Evolutionary conservation across 2,113 vertebrate species (phyloP).

Genomic region (Corvus moneduloides): DNA sequence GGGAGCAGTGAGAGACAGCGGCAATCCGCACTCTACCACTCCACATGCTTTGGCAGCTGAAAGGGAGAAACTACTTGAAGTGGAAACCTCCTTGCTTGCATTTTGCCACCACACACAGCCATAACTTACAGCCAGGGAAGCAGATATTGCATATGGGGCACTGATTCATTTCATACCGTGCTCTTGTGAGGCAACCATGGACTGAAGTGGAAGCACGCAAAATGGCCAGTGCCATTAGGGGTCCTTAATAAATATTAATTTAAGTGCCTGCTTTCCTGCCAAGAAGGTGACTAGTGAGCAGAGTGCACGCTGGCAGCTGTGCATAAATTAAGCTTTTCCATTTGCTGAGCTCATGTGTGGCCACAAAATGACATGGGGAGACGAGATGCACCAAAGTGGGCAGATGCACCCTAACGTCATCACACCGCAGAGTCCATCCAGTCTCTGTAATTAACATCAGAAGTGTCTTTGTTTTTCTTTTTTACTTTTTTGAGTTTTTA

Average conservation of each 20-base stretch:
- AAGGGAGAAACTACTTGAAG: neutral
- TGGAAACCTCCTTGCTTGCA: neutral
- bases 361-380: neutral
- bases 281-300: neutral
- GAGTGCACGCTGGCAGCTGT: neutral
- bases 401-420: neutral
- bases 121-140: neutral
- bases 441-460: neutral
- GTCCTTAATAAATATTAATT: conserved; percentile 40
- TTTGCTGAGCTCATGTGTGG: neutral
- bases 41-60: neutral
- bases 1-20: neutral
- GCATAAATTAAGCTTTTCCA: neutral
- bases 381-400: neutral
- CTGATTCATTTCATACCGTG: neutral
- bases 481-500: neutral
- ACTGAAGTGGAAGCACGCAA: neutral
- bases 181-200: neutral
- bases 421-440: neutral
- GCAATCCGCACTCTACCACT: neutral
- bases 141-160: neutral
- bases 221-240: neutral
- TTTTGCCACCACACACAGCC: neutral
- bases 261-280: neutral
- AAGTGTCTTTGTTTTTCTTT: neutral